These are phyloP conservation scores for Elysia crispata DNA, from an alignment of 2,888 invertebrate genomes.

Conservation along the genomic window DNA sequence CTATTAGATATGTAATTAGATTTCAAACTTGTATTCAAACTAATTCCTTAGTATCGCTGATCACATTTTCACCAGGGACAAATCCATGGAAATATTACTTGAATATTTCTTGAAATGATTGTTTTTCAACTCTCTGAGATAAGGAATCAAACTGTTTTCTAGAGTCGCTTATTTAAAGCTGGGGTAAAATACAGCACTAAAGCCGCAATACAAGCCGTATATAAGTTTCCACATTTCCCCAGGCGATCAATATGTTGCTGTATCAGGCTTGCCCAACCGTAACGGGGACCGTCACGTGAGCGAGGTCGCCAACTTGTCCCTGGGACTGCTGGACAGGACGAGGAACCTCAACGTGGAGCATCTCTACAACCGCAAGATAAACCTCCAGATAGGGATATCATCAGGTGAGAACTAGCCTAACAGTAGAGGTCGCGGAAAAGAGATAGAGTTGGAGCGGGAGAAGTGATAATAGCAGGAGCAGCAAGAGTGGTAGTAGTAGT, in stretches of 20 bases:
- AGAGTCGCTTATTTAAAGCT: too few species aligned
- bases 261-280: conserved; percentile 32
- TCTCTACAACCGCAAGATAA: conserved; percentile 17
- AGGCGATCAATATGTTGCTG: conserved; percentile 28
- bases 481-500: too few species aligned
- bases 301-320: conserved; percentile 30
- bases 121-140: too few species aligned
- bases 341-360: conserved; percentile 23
- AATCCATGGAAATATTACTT: too few species aligned
- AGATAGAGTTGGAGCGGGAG: not conserved
- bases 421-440: not conserved
- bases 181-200: conserved; percentile 3
- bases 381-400: conserved; percentile 25
- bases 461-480: not conserved
- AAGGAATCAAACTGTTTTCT: too few species aligned
- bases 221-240: too few species aligned
- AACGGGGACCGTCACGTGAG: conserved; percentile 37
- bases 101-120: too few species aligned
- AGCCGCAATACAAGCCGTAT: not conserved
- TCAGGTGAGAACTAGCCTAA: conserved; percentile 1
- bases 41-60: too few species aligned
- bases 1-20: too few species aligned
- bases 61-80: too few species aligned
- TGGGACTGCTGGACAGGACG: conserved; percentile 30
- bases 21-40: too few species aligned